These are phyloP conservation scores for Epizoanthus fatuus DNA, from an alignment of 92 coral and sea anemone species.

Conservation along the genomic window DNA sequence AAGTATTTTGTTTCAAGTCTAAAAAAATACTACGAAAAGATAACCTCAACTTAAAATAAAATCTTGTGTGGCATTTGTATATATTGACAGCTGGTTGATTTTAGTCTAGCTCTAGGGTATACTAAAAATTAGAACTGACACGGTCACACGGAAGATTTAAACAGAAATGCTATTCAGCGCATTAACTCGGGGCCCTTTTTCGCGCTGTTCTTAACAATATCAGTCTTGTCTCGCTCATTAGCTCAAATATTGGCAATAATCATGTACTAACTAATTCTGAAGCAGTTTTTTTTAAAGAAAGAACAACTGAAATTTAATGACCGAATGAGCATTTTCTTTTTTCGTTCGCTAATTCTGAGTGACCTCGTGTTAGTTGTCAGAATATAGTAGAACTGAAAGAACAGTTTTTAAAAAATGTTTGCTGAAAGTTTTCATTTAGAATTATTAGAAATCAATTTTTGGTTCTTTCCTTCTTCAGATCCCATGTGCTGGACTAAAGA, in stretches of 20 bases:
- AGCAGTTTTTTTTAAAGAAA: no score
- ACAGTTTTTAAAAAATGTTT: no score
- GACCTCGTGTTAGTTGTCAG: no score
- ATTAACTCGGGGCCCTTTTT: neutral
- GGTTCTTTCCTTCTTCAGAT: slow-evolving; percentile 54
- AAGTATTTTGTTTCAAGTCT: slow-evolving; percentile 13
- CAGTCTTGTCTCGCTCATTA: neutral
- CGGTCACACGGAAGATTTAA: neutral
- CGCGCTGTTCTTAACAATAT: neutral
- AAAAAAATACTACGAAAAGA: neutral
- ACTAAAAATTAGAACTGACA: neutral
- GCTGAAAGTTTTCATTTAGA: neutral
- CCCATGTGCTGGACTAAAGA: slow-evolving; percentile 99
- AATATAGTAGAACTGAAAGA: no score
- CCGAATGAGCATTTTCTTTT: no score
- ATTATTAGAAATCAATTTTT: neutral
- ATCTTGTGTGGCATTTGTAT: neutral
- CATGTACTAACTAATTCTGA: no score
- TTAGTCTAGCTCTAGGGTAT: neutral
- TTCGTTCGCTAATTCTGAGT: no score
- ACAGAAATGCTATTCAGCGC: neutral
- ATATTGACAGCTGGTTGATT: neutral
- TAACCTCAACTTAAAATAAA: slow-evolving; percentile 1
- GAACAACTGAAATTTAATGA: no score
- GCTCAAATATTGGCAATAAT: no score